Conservation (phyloP, 2,888 invertebrate species). For the Caenorhabditis wallacei region DNA sequence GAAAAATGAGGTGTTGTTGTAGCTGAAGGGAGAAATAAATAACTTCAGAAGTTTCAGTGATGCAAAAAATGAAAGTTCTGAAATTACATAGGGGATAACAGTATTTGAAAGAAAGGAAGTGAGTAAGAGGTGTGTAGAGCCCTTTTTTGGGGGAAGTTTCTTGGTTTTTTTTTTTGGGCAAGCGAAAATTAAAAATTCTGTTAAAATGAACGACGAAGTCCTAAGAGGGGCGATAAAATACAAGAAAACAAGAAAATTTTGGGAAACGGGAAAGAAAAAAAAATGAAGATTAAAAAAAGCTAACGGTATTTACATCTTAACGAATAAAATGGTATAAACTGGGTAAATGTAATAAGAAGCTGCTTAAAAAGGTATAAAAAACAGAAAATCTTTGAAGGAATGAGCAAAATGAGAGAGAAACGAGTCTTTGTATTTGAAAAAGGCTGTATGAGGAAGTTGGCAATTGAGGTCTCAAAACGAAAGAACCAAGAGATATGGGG, state of each 20-base stretch:
- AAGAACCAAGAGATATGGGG: constrained; percentile 36
- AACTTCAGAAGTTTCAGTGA: background rate
- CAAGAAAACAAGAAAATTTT: constrained; percentile 24
- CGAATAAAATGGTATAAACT: constrained; percentile 40
- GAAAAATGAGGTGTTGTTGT: constrained; percentile 20
- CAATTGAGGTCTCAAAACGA: constrained; percentile 34
- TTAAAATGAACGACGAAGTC: constrained; percentile 21
- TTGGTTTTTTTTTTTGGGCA: constrained; percentile 20
- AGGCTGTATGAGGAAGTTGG: background rate
- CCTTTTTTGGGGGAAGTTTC: constrained; percentile 30
- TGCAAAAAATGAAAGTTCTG: background rate
- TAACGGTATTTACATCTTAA: constrained; percentile 51
- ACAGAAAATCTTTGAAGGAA: background rate
- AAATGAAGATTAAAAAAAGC: constrained; percentile 21
- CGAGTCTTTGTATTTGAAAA: constrained; percentile 22
- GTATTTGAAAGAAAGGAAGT: constrained; percentile 38
- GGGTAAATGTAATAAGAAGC: constrained; percentile 7
- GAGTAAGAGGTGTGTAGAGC: constrained; percentile 49
- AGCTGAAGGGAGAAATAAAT: constrained; percentile 12
- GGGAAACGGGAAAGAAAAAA: background rate
- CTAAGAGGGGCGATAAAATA: constrained; percentile 12
- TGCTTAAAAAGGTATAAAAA: background rate
- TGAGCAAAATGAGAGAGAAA: constrained; percentile 3
- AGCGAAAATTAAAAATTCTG: constrained; percentile 10
- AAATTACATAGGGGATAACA: constrained; percentile 31